phyloP scores from a whole-genome alignment of 2,797 vertebrate genomes.

The Peromyscus nudipes region DNA sequence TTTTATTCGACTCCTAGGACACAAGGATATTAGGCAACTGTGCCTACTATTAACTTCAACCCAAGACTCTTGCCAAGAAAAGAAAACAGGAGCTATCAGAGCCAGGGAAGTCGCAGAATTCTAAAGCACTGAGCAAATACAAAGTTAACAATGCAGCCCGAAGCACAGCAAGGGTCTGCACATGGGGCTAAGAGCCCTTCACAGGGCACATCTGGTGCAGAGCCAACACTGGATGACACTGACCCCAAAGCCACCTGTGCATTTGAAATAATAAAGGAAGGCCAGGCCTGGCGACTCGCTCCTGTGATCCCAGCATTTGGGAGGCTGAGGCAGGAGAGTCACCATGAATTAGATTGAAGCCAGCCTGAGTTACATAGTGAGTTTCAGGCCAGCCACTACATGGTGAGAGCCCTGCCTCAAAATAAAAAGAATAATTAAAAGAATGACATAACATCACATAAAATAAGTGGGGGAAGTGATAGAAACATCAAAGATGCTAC shows the following conservation, averaged over 20 bases:
- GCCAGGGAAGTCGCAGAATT: neutral
- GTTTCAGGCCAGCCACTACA: neutral
- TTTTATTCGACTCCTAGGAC: neutral
- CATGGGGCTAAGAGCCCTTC: neutral
- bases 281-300: no score
- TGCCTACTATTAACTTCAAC: neutral
- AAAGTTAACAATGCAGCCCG: neutral
- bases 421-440: neutral
- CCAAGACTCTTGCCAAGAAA: neutral
- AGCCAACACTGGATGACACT: neutral
- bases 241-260: neutral
- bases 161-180: neutral
- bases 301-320: neutral
- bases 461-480: neutral
- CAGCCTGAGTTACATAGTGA: neutral
- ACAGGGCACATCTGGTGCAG: neutral
- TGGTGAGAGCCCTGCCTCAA: neutral
- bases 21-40: neutral
- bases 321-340: neutral
- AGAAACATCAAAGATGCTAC: neutral
- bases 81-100: neutral
- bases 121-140: neutral
- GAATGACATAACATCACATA: neutral
- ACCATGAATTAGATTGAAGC: neutral
- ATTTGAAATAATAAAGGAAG: neutral